A percentile compares a stretch with the other conserved stretches of the same genome.
phyloP scores from a whole-genome alignment of 2,797 vertebrate species.

The Enteromius viviparus region DNA sequence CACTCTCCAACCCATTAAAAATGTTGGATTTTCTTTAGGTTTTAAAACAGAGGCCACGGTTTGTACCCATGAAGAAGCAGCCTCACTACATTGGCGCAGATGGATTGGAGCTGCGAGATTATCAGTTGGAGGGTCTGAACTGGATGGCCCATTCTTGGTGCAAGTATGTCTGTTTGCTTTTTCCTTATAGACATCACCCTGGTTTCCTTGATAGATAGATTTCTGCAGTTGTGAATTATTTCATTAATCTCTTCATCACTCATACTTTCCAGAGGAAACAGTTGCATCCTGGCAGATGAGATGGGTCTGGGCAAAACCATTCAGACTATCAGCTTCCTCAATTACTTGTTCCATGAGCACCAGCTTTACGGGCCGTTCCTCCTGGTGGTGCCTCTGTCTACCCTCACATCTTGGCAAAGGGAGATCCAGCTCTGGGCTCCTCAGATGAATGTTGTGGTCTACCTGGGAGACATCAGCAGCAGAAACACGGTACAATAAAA shows the following conservation, averaged over 20 bases:
- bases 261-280: conserved; percentile 82
- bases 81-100: conserved; percentile 91
- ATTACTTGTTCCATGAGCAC: conserved; percentile 93
- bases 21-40: conserved; percentile 74
- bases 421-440: conserved; percentile 95
- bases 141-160: conserved; percentile 99
- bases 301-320: conserved; percentile 99
- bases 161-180: conserved; percentile 84
- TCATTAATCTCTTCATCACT: background rate
- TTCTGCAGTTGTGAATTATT: background rate
- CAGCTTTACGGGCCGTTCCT: conserved; percentile 93
- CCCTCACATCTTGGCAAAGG: conserved; percentile 95
- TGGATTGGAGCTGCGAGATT: conserved; percentile 92
- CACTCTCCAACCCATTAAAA: background rate
- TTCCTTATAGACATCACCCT: background rate
- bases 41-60: conserved; percentile 94
- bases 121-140: conserved; percentile 95
- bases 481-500: conserved; percentile 91
- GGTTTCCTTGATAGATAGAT: background rate
- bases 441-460: conserved; percentile 95
- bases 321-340: conserved; percentile 95
- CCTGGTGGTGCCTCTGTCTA: conserved; percentile 94
- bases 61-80: conserved; percentile 94
- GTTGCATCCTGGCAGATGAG: conserved; percentile 97
- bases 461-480: conserved; percentile 95